These are phyloP conservation scores for Zaprionus capensis DNA, from an alignment of 1,140 invertebrate genomes.

Conservation along the genomic window DNA sequence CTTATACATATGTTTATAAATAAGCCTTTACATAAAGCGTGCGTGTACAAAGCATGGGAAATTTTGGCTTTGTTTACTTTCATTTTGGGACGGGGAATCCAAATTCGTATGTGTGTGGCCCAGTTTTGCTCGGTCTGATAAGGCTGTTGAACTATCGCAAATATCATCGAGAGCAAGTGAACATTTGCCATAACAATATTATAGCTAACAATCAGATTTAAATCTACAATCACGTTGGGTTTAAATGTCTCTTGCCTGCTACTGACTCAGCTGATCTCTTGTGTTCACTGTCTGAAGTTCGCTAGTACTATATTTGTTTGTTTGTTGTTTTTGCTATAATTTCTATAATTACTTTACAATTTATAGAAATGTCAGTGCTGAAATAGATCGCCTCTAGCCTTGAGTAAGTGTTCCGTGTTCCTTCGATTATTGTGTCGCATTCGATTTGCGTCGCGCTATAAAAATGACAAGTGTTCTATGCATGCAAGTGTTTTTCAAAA, in stretches of 20 bases:
- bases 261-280: slow-evolving; percentile 31
- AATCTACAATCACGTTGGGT: background rate
- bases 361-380: slow-evolving; percentile 19
- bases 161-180: background rate
- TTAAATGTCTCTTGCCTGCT: slow-evolving; percentile 14
- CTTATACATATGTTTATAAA: slow-evolving; percentile 22
- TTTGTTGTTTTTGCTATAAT: background rate
- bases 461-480: slow-evolving; percentile 8
- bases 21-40: slow-evolving; percentile 17
- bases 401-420: slow-evolving; percentile 34
- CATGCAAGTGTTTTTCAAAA: slow-evolving; percentile 32
- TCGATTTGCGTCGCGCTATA: slow-evolving; percentile 15
- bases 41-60: slow-evolving; percentile 41
- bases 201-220: background rate
- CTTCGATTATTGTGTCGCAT: slow-evolving; percentile 26
- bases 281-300: slow-evolving; percentile 34
- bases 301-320: background rate
- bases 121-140: slow-evolving; percentile 33
- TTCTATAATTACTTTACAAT: slow-evolving; percentile 12
- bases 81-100: slow-evolving; percentile 31
- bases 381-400: slow-evolving; percentile 12
- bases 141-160: slow-evolving; percentile 8
- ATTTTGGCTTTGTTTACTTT: slow-evolving; percentile 47
- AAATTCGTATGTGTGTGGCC: slow-evolving; percentile 38
- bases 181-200: slow-evolving; percentile 6